Conservation (phyloP, 2,113 vertebrate species). For the Neopipo cinnamomea region DNA sequence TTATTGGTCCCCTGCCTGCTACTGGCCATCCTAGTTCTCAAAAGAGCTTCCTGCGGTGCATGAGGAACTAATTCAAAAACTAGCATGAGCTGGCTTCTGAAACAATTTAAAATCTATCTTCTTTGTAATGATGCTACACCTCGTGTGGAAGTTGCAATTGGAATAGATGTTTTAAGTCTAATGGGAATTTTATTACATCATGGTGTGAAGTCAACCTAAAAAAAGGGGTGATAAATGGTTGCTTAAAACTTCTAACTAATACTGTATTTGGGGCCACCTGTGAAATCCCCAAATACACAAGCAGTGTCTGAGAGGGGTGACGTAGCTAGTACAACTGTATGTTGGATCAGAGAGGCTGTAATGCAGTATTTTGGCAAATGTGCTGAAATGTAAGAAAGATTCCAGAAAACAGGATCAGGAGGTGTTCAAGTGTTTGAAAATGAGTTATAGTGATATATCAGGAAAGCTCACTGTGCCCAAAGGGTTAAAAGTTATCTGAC, state of each 20-base stretch:
- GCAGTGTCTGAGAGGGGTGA: background rate
- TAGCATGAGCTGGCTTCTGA: background rate
- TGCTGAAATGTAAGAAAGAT: background rate
- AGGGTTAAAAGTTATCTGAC: background rate
- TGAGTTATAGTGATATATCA: background rate
- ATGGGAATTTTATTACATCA: background rate
- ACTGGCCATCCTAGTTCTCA: background rate
- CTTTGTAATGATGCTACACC: background rate
- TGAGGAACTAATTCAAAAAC: background rate
- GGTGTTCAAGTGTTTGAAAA: background rate
- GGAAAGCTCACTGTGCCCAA: background rate
- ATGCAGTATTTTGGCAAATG: background rate
- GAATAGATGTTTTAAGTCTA: background rate
- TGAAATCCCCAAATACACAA: background rate
- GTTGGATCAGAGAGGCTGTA: background rate
- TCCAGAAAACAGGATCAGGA: background rate
- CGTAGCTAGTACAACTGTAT: background rate
- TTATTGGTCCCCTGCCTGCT: conserved; percentile 2
- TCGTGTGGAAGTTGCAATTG: background rate
- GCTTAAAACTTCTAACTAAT: background rate
- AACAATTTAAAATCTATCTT: background rate
- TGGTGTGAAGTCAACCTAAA: background rate
- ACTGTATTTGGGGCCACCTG: background rate
- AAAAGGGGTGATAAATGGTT: background rate
- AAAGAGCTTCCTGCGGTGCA: background rate